Evolutionary conservation across 2,888 invertebrate species (phyloP), one percentile per base, ranked within the genome.

Genomic region (Octonoba sinensis): DNA sequence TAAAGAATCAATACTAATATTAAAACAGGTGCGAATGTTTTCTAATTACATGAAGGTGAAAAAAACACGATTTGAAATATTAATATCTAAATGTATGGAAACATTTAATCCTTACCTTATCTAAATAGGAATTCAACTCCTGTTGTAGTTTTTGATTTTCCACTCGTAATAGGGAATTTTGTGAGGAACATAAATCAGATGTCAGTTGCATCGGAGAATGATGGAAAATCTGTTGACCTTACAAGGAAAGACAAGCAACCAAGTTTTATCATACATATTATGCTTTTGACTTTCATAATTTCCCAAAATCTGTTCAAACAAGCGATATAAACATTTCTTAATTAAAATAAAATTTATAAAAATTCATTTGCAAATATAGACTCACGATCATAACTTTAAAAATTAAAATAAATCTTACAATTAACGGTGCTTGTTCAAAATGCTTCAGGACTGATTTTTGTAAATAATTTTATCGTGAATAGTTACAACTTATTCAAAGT

Each of bases 81-180:
- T 65, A 13, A 15, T 15, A 15, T 44, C 4, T 18, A 65, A 36
- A 24, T 1, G 8, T 1, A 36, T 8, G 36, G 36, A 8, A 3
- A 8, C 4, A 36, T 36, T 36, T 11, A 36, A 36, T 36, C 20
- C 22, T 69, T 69, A 81, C 79, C 56, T 73, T 62, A 12, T 81
- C 27, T 47, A 66, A 69, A 36, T 69, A 73, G 22, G 56, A 20
- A 46, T 73, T 64, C 20, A 81, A 54, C 36, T 81, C 79, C 36
- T 69, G 54, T n/a, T 56, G 62, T n/a, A 81, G 47, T 16, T 57
- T 60, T 46, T 73, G 62, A 62, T 81, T 81, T 73, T 81, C 79
- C 44, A 62, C 62, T 20, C 54, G 54, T 60, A 81, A 56, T 15
- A 51, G 46, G 20, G 22, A 8, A 64, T 73, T 46, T 18, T 81